Base-by-base conservation (phyloP, 2,888 invertebrate species). In the Zaprionus lineosus region DNA sequence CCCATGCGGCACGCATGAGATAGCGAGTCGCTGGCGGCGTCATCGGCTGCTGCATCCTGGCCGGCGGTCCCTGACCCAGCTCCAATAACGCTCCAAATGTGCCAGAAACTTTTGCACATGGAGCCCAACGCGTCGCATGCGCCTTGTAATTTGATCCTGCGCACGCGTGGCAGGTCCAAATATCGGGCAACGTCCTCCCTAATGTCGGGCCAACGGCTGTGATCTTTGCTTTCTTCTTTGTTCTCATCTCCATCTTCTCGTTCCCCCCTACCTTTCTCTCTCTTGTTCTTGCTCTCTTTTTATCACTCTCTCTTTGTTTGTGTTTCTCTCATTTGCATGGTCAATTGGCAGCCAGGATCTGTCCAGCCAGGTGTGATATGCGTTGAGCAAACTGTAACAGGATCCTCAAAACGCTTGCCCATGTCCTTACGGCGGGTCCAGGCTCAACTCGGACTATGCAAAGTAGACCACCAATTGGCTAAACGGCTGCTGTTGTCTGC, bases 131-230 rank as follows among this genome's bases (percentile, higher is more conserved):
- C 14, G 34, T 52, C 67, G 78, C 78, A 69, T 72, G 75, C 64
- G 60, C 52, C 56, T 46, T 24, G 84, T 67, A 79, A 84, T 52
- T 62, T 55, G 60, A 84, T 61, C 50, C 55, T 21, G 57, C 61
- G 73, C 69, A 85, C 84, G 84, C 84, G 84, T 84, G 84, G 73
- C 86, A 67, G 67, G 37, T 41, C 59, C 29, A 37, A 50, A 36
- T 52, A 34, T 15, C 36, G 43, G 28, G 9, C 31, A 48, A 33
- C 33, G 40, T 43, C 37, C 39, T 39, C 18, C 33, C 43, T 31
- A 28, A 36, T 59, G 69, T 69, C 74, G 73, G 67, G 28, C 70
- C 60, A 71, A 58, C 74, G 77, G 65, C 86, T 86, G 84, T 75
- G 86, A 84, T 86, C 86, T 68, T 73, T 73, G 66, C 24, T 26